Evolutionary conservation across 2,113 vertebrate species (phyloP).

Genomic region (Ursus arctos): DNA sequence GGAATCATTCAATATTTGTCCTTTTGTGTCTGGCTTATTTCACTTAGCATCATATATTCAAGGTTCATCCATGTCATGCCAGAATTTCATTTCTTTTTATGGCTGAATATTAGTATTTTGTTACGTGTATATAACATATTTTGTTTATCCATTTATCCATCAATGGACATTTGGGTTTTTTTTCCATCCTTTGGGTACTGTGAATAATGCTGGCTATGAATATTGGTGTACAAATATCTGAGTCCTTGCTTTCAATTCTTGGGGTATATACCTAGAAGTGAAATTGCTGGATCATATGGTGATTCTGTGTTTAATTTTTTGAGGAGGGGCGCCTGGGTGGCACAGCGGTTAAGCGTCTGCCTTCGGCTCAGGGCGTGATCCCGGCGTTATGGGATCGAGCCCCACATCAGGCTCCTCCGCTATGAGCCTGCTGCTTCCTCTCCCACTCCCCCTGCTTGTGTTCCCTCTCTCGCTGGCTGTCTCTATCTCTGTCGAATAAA

Average conservation of each 20-base stretch:
- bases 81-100: slow-evolving; percentile 1
- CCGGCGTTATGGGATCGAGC: too few relatives aligned
- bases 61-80: background rate
- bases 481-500: too few relatives aligned
- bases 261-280: background rate
- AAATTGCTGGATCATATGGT: background rate
- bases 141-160: background rate
- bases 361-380: too few relatives aligned
- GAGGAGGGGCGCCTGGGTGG: background rate
- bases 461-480: too few relatives aligned
- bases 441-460: too few relatives aligned
- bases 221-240: background rate
- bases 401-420: too few relatives aligned
- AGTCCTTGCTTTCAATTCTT: background rate
- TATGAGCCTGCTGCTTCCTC: too few relatives aligned
- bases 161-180: background rate
- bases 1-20: background rate
- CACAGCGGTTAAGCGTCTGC: too few relatives aligned
- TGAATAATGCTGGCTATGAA: background rate
- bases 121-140: background rate
- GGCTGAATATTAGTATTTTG: background rate
- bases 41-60: background rate
- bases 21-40: slow-evolving; percentile 16
- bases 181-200: background rate
- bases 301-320: background rate